phyloP scores from a whole-genome alignment of 2,888 invertebrate genomes.

The Lochmaea crataegi region DNA sequence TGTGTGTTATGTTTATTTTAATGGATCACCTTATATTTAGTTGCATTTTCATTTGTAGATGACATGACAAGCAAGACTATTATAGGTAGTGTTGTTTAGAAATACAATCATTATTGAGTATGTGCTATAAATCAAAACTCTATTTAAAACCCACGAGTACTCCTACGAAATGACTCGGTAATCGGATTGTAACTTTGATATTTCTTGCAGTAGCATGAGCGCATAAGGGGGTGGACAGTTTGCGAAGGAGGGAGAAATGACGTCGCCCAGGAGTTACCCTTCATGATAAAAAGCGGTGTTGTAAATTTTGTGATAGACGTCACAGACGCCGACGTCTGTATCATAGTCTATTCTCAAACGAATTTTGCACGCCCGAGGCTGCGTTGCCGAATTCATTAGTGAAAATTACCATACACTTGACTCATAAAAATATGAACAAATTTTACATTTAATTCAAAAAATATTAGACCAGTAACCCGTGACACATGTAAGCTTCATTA shows the following conservation, averaged over 20 bases:
- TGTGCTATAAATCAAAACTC: slow-evolving; percentile 2
- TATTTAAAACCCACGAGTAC: slow-evolving; percentile 1
- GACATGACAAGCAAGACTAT: not conserved
- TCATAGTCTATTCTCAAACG: slow-evolving; percentile 30
- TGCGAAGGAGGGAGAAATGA: not conserved
- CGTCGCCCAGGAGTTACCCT: slow-evolving; percentile 14
- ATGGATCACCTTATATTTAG: too few relatives aligned
- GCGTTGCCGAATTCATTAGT: too few relatives aligned
- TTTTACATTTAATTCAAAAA: too few relatives aligned
- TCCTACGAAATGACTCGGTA: not conserved
- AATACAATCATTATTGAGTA: not conserved
- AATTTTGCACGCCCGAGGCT: too few relatives aligned
- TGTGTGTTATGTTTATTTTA: too few relatives aligned
- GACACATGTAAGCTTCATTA: too few relatives aligned
- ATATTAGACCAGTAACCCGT: too few relatives aligned
- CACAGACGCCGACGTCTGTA: slow-evolving; percentile 42
- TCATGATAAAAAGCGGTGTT: slow-evolving; percentile 30
- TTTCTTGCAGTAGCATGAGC: slow-evolving; percentile 15
- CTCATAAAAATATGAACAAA: too few relatives aligned
- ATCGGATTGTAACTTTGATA: slow-evolving; percentile 15
- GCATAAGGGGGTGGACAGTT: not conserved
- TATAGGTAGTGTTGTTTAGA: not conserved
- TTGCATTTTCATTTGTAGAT: not conserved
- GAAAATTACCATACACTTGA: too few relatives aligned
- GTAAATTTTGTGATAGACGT: slow-evolving; percentile 41